Evolutionary conservation across 1,140 invertebrate genomes (phyloP), one percentile per base, ranked within the genome.

Genomic region (Drosophila nebulosa): DNA sequence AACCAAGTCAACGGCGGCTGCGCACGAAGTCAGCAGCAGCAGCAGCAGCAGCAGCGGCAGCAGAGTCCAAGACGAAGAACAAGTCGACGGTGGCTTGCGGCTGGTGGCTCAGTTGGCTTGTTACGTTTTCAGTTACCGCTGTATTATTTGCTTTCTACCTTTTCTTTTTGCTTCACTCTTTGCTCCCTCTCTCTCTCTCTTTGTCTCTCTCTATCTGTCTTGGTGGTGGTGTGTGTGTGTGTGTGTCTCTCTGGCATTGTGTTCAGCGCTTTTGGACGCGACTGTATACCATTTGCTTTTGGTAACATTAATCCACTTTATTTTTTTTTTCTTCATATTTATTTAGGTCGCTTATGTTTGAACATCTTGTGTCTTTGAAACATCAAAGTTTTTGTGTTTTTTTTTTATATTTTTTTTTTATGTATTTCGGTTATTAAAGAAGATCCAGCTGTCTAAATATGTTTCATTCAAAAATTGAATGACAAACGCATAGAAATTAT

Each of bases 261-360:
- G 55, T 24, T 12, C 30, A 14, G 4, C 18, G 18, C 32, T 58
- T 27, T 35, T 52, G 64, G 79, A 66, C 62, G 64, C 64, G 56
- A 88, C 68, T 88, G 83, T 88, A 60, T 42, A 14, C 52, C 74
- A 67, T 78, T 78, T 78, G 78, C 61, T 68, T 83, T 65, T 86
- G 76, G 77, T 67, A 76, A 73, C 75, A 81, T 81, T 85, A 80
- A 71, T 85, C 78, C 55, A 85, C 78, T 85, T 86, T n/a, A n/a
- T n/a, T n/a, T n/a, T n/a, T n/a, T n/a, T n/a, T n/a, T n/a, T 36
- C 73, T 22, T n/a, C 71, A 18, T 75, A 75, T 75, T 69, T 81
- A 86, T 85, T 81, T 78, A 61, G 78, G 83, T 78, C 78, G 78
- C 63, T 53, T 64, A 74, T 77, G 66, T 77, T 77, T 65, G 65